Conservation (phyloP, 2,888 invertebrate species). For the Biston stratarius region DNA sequence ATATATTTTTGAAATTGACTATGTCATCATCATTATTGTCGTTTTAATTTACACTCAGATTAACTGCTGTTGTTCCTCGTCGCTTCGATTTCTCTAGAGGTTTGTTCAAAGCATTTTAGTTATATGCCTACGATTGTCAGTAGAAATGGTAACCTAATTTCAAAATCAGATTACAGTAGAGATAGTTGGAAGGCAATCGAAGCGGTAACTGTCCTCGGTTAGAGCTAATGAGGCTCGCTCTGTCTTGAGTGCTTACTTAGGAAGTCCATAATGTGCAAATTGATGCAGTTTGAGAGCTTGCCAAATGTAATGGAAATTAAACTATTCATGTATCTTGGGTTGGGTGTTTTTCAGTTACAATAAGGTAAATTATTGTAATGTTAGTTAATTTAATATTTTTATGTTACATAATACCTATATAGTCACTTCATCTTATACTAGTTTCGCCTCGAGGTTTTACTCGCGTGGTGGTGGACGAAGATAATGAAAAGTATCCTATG, state of each 20-base stretch:
- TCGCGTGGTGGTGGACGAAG: too few relatives aligned
- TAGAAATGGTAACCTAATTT: constrained; percentile 54
- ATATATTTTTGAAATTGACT: too few relatives aligned
- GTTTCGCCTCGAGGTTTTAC: too few relatives aligned
- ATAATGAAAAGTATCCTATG: too few relatives aligned
- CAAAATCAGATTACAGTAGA: constrained; percentile 52
- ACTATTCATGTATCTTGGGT: background rate
- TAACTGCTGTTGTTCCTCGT: too few relatives aligned
- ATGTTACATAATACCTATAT: background rate
- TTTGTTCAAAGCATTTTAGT: background rate
- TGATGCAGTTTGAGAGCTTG: constrained; percentile 16
- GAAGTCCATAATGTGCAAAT: constrained; percentile 16
- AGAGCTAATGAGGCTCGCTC: constrained; percentile 22
- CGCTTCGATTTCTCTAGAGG: too few relatives aligned
- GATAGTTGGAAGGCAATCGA: constrained; percentile 35
- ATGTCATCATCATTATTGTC: too few relatives aligned
- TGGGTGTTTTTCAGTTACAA: background rate
- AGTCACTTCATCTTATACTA: too few relatives aligned
- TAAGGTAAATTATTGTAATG: background rate
- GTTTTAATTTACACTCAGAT: too few relatives aligned
- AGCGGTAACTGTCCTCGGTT: constrained; percentile 26
- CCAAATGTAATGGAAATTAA: constrained; percentile 18
- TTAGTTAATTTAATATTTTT: background rate
- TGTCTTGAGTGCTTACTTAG: constrained; percentile 25
- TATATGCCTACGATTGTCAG: background rate